These are phyloP conservation scores for Pelmatolapia mariae DNA, from an alignment of 2,113 vertebrate species.

Conservation along the genomic window DNA sequence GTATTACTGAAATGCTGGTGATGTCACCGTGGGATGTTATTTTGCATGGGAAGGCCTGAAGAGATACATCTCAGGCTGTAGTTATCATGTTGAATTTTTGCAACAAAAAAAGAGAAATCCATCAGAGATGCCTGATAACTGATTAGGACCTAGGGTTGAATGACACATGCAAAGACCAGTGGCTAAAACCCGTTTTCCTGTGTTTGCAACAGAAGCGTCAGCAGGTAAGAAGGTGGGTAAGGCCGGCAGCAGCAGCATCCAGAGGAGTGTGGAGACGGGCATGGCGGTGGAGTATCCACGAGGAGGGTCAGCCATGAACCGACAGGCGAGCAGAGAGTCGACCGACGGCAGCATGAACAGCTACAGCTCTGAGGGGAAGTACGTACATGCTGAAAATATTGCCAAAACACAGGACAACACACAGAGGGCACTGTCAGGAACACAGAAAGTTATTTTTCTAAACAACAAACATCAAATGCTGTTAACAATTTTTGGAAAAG, in stretches of 20 bases:
- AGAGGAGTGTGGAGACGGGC: slow-evolving; percentile 96
- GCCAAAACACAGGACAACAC: neutral
- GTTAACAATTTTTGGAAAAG: neutral
- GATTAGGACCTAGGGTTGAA: neutral
- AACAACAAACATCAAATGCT: neutral
- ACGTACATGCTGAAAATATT: slow-evolving; percentile 55
- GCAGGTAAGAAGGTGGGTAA: slow-evolving; percentile 85
- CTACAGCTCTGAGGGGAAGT: slow-evolving; percentile 99
- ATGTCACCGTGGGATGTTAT: slow-evolving; percentile 13
- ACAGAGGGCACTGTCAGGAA: neutral
- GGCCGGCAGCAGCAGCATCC: slow-evolving; percentile 78
- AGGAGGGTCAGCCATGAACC: slow-evolving; percentile 81
- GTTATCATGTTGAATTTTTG: neutral
- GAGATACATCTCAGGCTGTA: neutral
- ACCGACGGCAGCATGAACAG: slow-evolving; percentile 98
- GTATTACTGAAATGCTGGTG: neutral
- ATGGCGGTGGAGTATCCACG: slow-evolving; percentile 94
- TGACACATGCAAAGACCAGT: neutral
- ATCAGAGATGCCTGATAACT: slow-evolving; percentile 21
- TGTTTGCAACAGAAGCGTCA: slow-evolving; percentile 71
- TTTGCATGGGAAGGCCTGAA: slow-evolving; percentile 26
- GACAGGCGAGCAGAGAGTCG: slow-evolving; percentile 94
- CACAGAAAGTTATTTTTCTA: neutral
- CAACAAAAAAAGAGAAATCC: neutral
- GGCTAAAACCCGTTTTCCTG: neutral